Evolutionary conservation across 2,888 invertebrate species (phyloP).

Genomic region (Saturnia pavonia): DNA sequence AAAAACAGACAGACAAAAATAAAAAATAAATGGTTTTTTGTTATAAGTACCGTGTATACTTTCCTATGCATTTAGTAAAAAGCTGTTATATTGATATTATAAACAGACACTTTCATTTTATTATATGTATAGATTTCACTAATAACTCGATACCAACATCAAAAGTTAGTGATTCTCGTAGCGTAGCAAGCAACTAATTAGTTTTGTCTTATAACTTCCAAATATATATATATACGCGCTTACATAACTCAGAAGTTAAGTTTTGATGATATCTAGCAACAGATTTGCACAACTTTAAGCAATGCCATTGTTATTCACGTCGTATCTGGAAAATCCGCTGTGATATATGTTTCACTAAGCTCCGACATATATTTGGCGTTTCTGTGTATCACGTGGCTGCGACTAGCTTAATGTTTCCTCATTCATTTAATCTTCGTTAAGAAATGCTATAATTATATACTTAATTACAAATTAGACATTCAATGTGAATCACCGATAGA

Average conservation of each 20-base stretch:
- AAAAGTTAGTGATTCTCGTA: background rate
- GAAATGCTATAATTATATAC: conserved; percentile 72
- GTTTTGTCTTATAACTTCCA: conserved; percentile 1
- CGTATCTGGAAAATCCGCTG: conserved; percentile 60
- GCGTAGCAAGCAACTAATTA: conserved; percentile 4
- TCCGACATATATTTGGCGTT: conserved; percentile 64
- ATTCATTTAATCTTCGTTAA: conserved; percentile 68
- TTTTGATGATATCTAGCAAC: conserved; percentile 47
- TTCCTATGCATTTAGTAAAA: too few species aligned
- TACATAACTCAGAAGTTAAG: conserved; percentile 49
- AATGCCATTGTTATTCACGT: conserved; percentile 61
- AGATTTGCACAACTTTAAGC: conserved; percentile 50
- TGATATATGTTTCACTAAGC: conserved; percentile 65
- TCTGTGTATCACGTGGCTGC: conserved; percentile 69
- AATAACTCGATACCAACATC: background rate
- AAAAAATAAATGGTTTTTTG: too few species aligned
- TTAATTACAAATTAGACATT: conserved; percentile 71
- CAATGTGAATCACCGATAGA: conserved; percentile 75
- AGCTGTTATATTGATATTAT: too few species aligned
- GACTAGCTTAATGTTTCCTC: conserved; percentile 76
- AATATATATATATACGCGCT: conserved; percentile 23
- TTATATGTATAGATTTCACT: background rate
- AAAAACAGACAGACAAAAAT: too few species aligned
- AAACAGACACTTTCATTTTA: too few species aligned
- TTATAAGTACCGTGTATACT: too few species aligned